Percentiles rank a stretch among this genome's conserved stretches.
These are phyloP conservation scores for Ailurus styani DNA, from an alignment of 2,113 vertebrate genomes.

Conservation along the genomic window DNA sequence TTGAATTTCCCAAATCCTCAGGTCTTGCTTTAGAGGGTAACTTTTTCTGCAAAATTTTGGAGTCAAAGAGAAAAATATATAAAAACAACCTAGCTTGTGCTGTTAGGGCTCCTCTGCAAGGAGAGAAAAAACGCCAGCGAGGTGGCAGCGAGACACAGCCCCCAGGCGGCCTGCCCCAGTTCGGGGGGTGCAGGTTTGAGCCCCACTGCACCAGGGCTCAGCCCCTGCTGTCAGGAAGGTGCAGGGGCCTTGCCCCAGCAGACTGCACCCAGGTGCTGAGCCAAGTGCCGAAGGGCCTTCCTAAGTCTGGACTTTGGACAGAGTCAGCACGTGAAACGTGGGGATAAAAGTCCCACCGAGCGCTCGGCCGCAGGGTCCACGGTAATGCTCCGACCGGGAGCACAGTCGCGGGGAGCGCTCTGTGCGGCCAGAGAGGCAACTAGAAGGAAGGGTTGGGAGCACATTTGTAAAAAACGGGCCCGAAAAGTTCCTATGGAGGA, in stretches of 20 bases:
- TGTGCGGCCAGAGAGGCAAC: neutral
- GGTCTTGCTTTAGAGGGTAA: constrained; percentile 15
- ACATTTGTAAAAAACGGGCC: neutral
- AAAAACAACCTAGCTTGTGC: neutral
- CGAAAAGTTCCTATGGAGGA: neutral
- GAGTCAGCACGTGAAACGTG: neutral
- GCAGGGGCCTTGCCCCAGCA: rapidly evolving
- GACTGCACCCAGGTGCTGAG: neutral
- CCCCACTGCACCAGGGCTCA: neutral
- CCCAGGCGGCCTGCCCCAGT: rapidly evolving
- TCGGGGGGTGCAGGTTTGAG: rapidly evolving
- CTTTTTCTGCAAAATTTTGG: neutral
- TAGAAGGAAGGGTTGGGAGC: neutral
- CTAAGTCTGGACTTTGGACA: neutral
- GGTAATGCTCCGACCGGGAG: neutral
- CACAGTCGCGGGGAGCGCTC: neutral
- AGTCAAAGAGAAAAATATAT: neutral
- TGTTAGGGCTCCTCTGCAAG: neutral
- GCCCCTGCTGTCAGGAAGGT: neutral
- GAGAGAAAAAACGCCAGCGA: neutral
- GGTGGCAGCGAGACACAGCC: neutral
- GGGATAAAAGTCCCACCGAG: neutral
- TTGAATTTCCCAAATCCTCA: neutral
- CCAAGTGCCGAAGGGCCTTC: neutral
- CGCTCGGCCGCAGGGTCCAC: neutral